Base-by-base conservation (phyloP, 2,888 invertebrate species). In the Diaprepes abbreviatus region DNA sequence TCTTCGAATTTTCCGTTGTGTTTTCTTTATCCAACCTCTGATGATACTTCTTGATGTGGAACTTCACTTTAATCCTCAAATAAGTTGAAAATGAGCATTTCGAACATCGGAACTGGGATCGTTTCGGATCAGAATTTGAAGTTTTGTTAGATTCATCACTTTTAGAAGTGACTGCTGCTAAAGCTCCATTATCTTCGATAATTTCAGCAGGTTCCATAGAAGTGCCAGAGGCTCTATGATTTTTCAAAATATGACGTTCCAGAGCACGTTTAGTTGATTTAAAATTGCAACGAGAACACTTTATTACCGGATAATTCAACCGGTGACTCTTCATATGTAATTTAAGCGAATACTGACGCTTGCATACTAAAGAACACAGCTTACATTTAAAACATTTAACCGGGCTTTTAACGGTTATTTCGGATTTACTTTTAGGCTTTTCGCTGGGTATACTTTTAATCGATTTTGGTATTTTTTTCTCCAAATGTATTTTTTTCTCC, bases 51-150 rank as follows among this genome's bases (percentile, higher is more conserved):
- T 16, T 28, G 14, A 0, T 28, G 16, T 50, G 48, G 6, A 6
- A 16, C 12, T 50, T 50, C 10, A 50, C 14, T 28, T 50, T 50
- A 9, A 50, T 28, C 28, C 48, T 50, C 12, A 50, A 50, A 16
- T 1, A 14, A 1, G 48, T 50, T 2, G 48, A 31, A 24, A 28
- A 50, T 7, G 48, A 6, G 16, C 48, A 50, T 16, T 28, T 2
- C 3, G 48, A 16, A 28, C 48, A 50, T 28, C 9, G 28, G 28
- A 28, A 45, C 24, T 24, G n/a, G n/a, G n/a, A n/a, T n/a, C n/a
- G n/a, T n/a, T n/a, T n/a, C n/a, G n/a, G n/a, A n/a, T n/a, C n/a
- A n/a, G n/a, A n/a, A n/a, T n/a, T n/a, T n/a, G n/a, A 12, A 36
- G n/a, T 12, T 12, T 36, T 12, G 10, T 36, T 5, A n/a, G 12